Percentiles rank a stretch among this genome's conserved stretches.
Conservation (phyloP, 2,113 vertebrate species). For the Porphyrio hochstetteri region DNA sequence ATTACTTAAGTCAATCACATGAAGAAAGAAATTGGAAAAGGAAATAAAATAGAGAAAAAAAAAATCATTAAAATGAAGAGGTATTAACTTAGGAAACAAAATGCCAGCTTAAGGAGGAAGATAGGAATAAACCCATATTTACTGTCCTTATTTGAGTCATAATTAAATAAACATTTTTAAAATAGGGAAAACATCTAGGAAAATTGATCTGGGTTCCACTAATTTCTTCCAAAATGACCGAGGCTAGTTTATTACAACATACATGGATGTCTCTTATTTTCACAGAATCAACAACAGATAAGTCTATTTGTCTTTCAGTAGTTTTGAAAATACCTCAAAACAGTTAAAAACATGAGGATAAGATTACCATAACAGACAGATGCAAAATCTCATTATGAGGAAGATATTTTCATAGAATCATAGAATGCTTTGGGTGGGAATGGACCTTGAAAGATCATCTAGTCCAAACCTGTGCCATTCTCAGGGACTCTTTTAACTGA, state of each 20-base stretch:
- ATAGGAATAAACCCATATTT: not conserved
- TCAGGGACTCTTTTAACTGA: too few relatives aligned
- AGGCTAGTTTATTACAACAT: not conserved
- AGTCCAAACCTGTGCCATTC: too few relatives aligned
- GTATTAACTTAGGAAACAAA: not conserved
- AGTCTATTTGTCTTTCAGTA: not conserved
- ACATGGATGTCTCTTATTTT: not conserved
- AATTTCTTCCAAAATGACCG: not conserved
- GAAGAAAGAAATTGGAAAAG: constrained; percentile 11
- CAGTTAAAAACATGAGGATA: not conserved
- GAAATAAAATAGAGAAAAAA: not conserved
- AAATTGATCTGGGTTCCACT: not conserved
- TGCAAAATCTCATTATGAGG: not conserved
- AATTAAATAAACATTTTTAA: not conserved
- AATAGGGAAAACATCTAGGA: not conserved
- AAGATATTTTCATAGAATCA: constrained; percentile 1
- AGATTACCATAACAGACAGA: not conserved
- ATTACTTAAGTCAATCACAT: not conserved
- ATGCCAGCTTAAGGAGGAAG: not conserved
- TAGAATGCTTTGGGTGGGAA: not conserved
- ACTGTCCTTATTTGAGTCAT: not conserved
- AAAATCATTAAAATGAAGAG: not conserved
- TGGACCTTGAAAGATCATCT: too few relatives aligned
- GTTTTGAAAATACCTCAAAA: not conserved
- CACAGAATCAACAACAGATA: not conserved